Base-by-base conservation (phyloP, 2,888 invertebrate species). In the Strigamia crassipes region DNA sequence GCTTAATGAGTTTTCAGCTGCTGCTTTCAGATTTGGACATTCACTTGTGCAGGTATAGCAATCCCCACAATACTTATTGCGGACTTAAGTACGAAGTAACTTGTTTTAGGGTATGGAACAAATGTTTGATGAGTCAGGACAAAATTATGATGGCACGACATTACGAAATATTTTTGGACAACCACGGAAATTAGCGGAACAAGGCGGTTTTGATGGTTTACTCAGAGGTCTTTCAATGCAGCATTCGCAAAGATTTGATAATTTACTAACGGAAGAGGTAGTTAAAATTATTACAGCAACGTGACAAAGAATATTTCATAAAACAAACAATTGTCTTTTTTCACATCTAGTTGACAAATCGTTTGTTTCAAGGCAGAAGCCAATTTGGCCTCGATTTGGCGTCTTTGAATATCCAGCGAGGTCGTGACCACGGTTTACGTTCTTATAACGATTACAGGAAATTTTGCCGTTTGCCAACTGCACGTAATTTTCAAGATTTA, bases 401-500 rank as follows among this genome's bases (percentile, higher is more conserved):
- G 2, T 84, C 85, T 1, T 83, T 86, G 34, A 86, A 85, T 83
- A 85, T 85, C 23, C 85, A 86, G 83, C 78, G 86, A 66, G 86
- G 85, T 38, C 79, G 85, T 78, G 85, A 85, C 80, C 85, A 85
- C 79, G 85, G 85, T 9, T 41, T 85, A 31, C 84, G 83, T 10
- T 84, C 85, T 23, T 87, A 87, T 83, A 86, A 86, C 73, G 84
- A 84, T 23, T 87, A 85, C 84, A 80, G 87, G 61, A 83, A 85
- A 83, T 84, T 83, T 42, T 87, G 87, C 83, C 86, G 86, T 6
- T 82, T 87, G 27, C 82, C 83, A 31, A 41, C 82, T 23, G 84
- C 83, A 38, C n/a, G 80, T 23, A 80, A 51, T 80, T 80, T 80
- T 51, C 21, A 51, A 80, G 80, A 80, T 27, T 31, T 83, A 13